Conservation (phyloP, 2,113 vertebrate genomes). For the Electrona antarctica region DNA sequence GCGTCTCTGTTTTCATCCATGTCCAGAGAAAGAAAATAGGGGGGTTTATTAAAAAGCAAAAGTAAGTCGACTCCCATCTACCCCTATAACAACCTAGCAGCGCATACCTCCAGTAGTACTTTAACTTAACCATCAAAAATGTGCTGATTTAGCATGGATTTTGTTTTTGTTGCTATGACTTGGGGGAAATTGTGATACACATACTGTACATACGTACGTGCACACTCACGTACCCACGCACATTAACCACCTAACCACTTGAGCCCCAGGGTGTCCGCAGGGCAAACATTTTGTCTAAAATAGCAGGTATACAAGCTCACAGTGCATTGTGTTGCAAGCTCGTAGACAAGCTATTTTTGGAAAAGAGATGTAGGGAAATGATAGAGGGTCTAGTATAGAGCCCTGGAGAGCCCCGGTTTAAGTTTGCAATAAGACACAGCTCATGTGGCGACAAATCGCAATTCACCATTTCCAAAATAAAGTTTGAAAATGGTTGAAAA, state of each 20-base stretch:
- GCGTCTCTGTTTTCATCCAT: conserved; percentile 4
- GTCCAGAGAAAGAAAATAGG: conserved; percentile 15
- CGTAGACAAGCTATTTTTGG: too few relatives aligned
- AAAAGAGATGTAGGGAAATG: too few relatives aligned
- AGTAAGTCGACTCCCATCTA: not conserved
- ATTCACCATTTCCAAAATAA: too few relatives aligned
- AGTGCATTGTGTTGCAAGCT: too few relatives aligned
- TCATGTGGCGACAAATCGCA: too few relatives aligned
- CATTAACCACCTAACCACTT: conserved; percentile 69
- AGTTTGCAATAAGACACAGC: too few relatives aligned
- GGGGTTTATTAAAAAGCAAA: conserved; percentile 7
- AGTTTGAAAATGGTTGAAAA: too few relatives aligned
- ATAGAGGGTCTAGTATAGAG: too few relatives aligned
- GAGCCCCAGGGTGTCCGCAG: not conserved
- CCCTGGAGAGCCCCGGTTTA: too few relatives aligned
- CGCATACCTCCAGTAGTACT: conserved; percentile 27
- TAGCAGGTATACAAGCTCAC: not conserved
- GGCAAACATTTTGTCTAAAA: conserved; percentile 20
- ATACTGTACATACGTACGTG: conserved; percentile 62
- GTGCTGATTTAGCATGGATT: conserved; percentile 59
- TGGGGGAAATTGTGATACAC: conserved; percentile 35
- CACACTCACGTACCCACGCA: conserved; percentile 42
- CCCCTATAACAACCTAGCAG: conserved; percentile 6
- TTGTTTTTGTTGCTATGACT: conserved; percentile 73
- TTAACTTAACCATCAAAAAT: conserved; percentile 55